Conservation (phyloP, 1,140 invertebrate species). For the Scaptomyza montana region DNA sequence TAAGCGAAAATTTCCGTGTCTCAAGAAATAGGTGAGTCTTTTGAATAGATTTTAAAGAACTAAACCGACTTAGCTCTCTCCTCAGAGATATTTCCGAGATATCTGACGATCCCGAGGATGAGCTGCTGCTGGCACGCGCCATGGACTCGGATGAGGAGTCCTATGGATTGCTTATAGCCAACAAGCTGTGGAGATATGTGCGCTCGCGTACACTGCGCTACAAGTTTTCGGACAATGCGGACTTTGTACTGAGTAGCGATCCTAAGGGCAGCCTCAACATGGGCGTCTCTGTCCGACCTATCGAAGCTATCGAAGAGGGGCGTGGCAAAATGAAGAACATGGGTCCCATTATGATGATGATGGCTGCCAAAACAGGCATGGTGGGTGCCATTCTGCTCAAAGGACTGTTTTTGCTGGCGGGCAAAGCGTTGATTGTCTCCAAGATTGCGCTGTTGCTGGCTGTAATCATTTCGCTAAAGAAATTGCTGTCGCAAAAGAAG, state of each 20-base stretch:
- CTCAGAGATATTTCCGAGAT: constrained; percentile 70
- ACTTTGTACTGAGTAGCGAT: constrained; percentile 89
- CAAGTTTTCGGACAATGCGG: constrained; percentile 88
- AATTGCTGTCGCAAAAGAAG: constrained; percentile 90
- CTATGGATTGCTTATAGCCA: constrained; percentile 87
- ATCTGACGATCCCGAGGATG: constrained; percentile 74
- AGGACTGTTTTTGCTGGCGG: constrained; percentile 91
- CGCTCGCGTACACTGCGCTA: constrained; percentile 88
- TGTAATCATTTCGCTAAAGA: constrained; percentile 92
- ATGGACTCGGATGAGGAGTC: constrained; percentile 88
- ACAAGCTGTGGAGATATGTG: constrained; percentile 90
- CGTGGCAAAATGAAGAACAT: constrained; percentile 90
- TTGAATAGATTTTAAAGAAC: not conserved
- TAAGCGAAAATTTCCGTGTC: constrained; percentile 90
- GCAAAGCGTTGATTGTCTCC: constrained; percentile 91
- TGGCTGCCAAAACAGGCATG: constrained; percentile 91
- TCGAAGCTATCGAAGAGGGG: constrained; percentile 85
- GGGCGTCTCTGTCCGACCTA: constrained; percentile 88
- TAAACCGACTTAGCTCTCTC: not conserved
- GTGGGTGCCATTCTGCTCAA: constrained; percentile 91
- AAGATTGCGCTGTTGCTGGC: constrained; percentile 92
- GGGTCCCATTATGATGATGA: constrained; percentile 89
- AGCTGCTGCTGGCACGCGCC: constrained; percentile 81
- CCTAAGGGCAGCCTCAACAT: constrained; percentile 89
- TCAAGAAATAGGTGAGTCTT: constrained; percentile 87